Evolutionary conservation across 2,888 invertebrate species (phyloP).

Genomic region (Philopedon plagiatum): DNA sequence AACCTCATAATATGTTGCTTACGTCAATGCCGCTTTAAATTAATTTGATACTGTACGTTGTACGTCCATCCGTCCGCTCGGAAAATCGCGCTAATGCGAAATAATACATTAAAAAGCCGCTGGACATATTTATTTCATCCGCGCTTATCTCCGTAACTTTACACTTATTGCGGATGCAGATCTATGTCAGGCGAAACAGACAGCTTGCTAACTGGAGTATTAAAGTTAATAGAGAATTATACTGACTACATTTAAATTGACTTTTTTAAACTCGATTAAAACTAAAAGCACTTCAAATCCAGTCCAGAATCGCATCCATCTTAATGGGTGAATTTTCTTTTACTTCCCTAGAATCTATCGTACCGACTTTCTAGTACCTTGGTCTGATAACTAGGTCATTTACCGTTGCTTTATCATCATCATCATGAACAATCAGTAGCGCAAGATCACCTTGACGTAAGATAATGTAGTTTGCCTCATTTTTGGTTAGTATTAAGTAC

Average conservation of each 20-base stretch:
- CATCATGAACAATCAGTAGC: too few relatives aligned
- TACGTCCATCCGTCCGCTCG: background rate
- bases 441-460: too few relatives aligned
- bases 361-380: too few relatives aligned
- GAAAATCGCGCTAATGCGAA: background rate
- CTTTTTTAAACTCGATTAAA: too few relatives aligned
- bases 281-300: too few relatives aligned
- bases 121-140: constrained; percentile 12
- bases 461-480: too few relatives aligned
- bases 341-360: too few relatives aligned
- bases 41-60: background rate
- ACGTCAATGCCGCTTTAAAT: background rate
- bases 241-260: background rate
- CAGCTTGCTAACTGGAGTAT: background rate
- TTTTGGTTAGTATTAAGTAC: too few relatives aligned
- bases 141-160: constrained; percentile 12
- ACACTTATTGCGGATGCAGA: constrained; percentile 6
- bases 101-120: constrained; percentile 14
- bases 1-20: background rate
- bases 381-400: too few relatives aligned
- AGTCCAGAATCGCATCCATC: too few relatives aligned
- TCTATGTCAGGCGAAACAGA: constrained; percentile 4
- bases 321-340: too few relatives aligned
- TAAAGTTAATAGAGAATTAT: background rate
- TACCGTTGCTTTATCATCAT: too few relatives aligned